These are phyloP conservation scores for Chiloscyllium punctatum DNA, from an alignment of 2,797 vertebrate species.

Conservation along the genomic window DNA sequence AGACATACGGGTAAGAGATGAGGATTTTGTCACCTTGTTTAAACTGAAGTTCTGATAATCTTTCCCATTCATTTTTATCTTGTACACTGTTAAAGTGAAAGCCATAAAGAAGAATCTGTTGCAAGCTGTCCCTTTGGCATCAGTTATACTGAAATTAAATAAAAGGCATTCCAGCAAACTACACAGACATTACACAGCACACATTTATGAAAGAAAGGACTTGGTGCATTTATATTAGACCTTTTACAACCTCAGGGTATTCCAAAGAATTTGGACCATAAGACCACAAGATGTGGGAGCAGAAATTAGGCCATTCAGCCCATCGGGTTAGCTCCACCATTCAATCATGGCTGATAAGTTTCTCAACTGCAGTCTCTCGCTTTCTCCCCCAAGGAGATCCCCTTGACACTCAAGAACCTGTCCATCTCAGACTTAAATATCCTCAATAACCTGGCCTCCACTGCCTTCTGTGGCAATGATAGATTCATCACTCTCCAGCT, in stretches of 20 bases:
- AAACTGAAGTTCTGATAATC: constrained; percentile 57
- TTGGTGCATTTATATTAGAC: not conserved
- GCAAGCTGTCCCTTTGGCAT: not conserved
- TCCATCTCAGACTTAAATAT: too few relatives aligned
- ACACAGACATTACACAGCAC: not conserved
- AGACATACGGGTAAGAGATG: constrained; percentile 61
- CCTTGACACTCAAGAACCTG: too few relatives aligned
- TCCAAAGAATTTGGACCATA: not conserved
- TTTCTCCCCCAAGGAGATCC: too few relatives aligned
- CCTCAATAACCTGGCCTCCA: too few relatives aligned
- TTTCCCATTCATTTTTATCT: constrained; percentile 72
- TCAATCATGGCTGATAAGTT: too few relatives aligned
- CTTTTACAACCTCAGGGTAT: not conserved
- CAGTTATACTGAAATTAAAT: not conserved
- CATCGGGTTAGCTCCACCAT: too few relatives aligned
- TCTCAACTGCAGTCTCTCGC: too few relatives aligned
- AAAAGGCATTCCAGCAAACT: not conserved
- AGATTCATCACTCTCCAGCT: too few relatives aligned
- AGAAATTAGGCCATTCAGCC: too few relatives aligned
- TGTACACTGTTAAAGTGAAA: constrained; percentile 16
- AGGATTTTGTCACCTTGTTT: constrained; percentile 48
- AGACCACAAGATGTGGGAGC: too few relatives aligned
- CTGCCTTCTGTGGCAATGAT: too few relatives aligned
- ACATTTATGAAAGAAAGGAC: not conserved
- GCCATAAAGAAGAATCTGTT: not conserved